Percentiles rank a stretch among this genome's conserved stretches.
phyloP scores from a whole-genome alignment of 2,113 vertebrate species.

The Thryonomys swinderianus region DNA sequence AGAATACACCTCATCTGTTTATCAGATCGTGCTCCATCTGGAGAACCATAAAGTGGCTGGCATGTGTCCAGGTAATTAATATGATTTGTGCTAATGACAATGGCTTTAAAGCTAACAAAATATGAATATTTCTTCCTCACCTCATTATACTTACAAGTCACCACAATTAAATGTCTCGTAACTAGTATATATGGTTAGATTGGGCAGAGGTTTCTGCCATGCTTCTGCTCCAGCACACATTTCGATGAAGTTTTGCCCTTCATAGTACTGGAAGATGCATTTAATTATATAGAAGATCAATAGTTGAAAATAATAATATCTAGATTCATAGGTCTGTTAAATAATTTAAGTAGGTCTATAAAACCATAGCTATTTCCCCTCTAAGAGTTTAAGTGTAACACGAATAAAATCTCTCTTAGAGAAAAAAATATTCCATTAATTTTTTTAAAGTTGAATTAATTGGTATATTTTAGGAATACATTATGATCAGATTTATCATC shows the following conservation, averaged over 20 bases:
- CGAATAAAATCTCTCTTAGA: neutral
- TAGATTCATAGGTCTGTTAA: neutral
- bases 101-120: neutral
- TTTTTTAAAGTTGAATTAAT: too few species aligned
- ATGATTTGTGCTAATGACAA: neutral
- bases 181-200: neutral
- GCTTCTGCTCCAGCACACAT: neutral
- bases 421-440: neutral
- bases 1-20: neutral
- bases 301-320: neutral
- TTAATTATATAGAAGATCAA: slow-evolving; percentile 22
- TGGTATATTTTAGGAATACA: too few species aligned
- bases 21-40: neutral
- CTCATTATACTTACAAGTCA: neutral
- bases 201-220: neutral
- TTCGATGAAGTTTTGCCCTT: neutral
- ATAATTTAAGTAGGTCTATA: neutral
- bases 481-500: too few species aligned
- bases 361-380: neutral
- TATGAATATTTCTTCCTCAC: neutral
- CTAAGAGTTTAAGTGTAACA: neutral
- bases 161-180: neutral
- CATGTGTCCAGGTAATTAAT: neutral
- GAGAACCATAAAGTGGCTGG: neutral
- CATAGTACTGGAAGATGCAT: neutral